These are phyloP conservation scores for Candoia aspera DNA, from an alignment of 2,113 vertebrate genomes.

Conservation along the genomic window DNA sequence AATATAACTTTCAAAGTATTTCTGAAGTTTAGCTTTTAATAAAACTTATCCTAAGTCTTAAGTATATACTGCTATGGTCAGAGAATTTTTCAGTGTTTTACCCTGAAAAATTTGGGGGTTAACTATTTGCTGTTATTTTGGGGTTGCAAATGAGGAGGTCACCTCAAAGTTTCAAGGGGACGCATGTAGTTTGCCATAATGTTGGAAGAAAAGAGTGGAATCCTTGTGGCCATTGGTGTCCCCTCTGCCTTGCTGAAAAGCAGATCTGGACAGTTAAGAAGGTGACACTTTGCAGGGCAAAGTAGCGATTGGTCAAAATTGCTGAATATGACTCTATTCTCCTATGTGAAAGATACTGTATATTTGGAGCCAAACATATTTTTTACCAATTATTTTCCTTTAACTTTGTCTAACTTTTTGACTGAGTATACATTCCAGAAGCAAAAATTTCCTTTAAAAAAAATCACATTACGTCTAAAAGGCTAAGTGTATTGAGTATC, in stretches of 20 bases:
- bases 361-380: background rate
- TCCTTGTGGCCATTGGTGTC: background rate
- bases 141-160: too few relatives aligned
- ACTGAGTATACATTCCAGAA: background rate
- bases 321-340: background rate
- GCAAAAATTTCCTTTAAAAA: background rate
- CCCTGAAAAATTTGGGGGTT: too few relatives aligned
- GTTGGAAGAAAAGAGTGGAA: background rate
- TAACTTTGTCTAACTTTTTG: background rate
- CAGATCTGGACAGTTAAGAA: background rate
- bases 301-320: background rate
- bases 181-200: too few relatives aligned
- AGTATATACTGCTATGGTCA: too few relatives aligned
- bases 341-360: background rate
- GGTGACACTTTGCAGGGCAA: background rate
- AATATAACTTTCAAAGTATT: too few relatives aligned
- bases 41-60: too few relatives aligned
- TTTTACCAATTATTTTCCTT: background rate
- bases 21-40: too few relatives aligned
- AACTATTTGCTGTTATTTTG: too few relatives aligned
- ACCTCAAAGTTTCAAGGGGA: too few relatives aligned
- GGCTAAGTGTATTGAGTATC: background rate
- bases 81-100: too few relatives aligned
- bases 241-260: background rate
- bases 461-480: background rate